Evolutionary conservation across 2,797 vertebrate genomes (phyloP).

Genomic region (Phaenicophaeus curvirostris): DNA sequence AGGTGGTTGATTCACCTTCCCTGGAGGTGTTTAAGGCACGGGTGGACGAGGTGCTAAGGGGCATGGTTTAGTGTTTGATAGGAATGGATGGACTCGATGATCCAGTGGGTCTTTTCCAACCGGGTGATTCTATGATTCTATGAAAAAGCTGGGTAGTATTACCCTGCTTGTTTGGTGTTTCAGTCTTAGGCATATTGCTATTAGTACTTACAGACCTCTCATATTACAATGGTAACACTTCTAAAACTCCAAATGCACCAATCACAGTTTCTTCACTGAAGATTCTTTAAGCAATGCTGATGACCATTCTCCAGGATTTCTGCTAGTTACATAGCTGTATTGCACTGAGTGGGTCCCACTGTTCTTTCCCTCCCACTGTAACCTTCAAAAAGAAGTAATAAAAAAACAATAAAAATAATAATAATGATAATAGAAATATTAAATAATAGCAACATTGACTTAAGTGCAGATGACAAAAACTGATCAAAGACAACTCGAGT

Average conservation of each 20-base stretch:
- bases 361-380: background rate
- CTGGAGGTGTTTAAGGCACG: no score
- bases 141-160: background rate
- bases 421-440: background rate
- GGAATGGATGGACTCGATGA: no score
- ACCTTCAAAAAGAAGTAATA: background rate
- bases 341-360: background rate
- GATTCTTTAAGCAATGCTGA: background rate
- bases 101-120: no score
- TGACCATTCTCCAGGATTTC: background rate
- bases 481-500: background rate
- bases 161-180: background rate
- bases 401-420: background rate
- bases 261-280: background rate
- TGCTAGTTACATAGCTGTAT: background rate
- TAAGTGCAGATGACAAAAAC: background rate
- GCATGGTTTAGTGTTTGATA: no score
- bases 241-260: background rate
- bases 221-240: background rate
- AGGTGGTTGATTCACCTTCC: no score
- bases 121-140: no score
- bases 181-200: background rate
- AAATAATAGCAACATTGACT: background rate
- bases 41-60: no score
- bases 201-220: background rate